These are phyloP conservation scores for Chloroceryle inda DNA, from an alignment of 2,797 vertebrate species.

Conservation along the genomic window DNA sequence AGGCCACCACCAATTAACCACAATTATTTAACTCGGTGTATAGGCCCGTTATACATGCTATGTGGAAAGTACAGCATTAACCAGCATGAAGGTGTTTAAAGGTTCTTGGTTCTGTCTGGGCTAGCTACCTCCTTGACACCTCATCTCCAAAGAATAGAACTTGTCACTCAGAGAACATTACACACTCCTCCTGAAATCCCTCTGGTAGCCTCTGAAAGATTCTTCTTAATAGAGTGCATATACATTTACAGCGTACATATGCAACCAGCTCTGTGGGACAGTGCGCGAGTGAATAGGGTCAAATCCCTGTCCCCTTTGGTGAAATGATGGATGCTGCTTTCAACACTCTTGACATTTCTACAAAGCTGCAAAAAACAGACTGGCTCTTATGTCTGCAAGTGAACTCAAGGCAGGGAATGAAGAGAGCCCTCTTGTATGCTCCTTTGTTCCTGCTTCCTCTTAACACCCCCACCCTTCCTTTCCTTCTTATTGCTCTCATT, in stretches of 20 bases:
- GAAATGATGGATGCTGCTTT: neutral
- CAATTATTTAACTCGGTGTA: constrained; percentile 11
- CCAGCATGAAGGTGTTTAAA: neutral
- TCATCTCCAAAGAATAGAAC: neutral
- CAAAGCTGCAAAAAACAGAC: neutral
- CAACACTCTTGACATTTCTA: neutral
- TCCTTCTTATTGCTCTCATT: neutral
- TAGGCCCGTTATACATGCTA: neutral
- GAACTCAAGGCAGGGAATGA: neutral
- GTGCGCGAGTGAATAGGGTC: neutral
- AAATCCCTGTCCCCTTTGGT: neutral
- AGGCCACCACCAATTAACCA: neutral
- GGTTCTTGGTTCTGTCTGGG: neutral
- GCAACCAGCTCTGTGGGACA: neutral
- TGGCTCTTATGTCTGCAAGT: neutral
- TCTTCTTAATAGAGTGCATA: neutral
- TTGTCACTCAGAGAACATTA: neutral
- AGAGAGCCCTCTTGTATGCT: neutral
- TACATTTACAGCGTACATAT: fast-evolving
- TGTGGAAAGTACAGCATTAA: neutral
- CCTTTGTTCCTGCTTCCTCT: neutral
- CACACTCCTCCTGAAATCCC: neutral
- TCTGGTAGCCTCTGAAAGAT: neutral
- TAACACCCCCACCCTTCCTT: fast-evolving
- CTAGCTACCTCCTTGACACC: neutral